phyloP scores from a whole-genome alignment of 2,113 vertebrate genomes.

The Bubo blakistoni region DNA sequence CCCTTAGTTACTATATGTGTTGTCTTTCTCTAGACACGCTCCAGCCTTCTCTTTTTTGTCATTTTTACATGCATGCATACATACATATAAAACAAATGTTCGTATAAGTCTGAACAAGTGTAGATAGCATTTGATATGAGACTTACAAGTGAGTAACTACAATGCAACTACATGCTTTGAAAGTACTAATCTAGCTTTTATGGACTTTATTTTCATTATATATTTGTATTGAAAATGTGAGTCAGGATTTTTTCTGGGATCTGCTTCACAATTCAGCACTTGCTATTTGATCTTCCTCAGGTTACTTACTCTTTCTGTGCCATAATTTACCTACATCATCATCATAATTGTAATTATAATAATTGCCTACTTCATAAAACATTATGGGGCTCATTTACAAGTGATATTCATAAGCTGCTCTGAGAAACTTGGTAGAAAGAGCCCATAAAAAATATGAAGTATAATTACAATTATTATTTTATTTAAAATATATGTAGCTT shows the following conservation, averaged over 20 bases:
- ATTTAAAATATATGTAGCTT: background rate
- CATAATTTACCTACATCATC: slow-evolving; percentile 33
- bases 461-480: slow-evolving; percentile 45
- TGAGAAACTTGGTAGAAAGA: slow-evolving; percentile 33
- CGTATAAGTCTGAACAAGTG: background rate
- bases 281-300: slow-evolving; percentile 35
- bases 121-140: slow-evolving; percentile 18
- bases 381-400: slow-evolving; percentile 40
- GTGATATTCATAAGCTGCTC: slow-evolving; percentile 34
- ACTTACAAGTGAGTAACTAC: slow-evolving; percentile 19
- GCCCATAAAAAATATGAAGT: background rate
- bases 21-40: background rate
- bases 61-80: background rate
- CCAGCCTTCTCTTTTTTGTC: background rate
- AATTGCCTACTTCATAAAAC: slow-evolving; percentile 6
- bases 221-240: slow-evolving; percentile 55
- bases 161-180: background rate
- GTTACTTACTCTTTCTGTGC: slow-evolving; percentile 23
- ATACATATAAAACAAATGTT: background rate
- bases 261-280: slow-evolving; percentile 20
- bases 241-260: slow-evolving; percentile 23
- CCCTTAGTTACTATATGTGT: background rate
- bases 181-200: slow-evolving; percentile 34
- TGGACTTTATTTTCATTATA: slow-evolving; percentile 27
- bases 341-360: slow-evolving; percentile 50